Conservation (phyloP, 2,888 invertebrate species). For the Suillia variegata region DNA sequence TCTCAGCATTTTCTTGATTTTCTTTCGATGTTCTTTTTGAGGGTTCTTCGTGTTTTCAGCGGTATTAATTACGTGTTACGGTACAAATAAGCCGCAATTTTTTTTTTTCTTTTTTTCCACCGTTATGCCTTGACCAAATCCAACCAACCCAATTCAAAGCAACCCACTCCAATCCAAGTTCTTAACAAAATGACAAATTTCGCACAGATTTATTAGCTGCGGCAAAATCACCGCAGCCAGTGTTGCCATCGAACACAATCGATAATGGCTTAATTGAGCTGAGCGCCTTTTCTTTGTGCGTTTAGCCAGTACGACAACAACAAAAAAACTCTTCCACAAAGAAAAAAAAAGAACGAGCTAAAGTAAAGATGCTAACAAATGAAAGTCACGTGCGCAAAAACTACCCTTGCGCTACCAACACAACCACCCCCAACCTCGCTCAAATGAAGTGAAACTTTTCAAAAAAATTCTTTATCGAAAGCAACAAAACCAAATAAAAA, state of each 20-base stretch:
- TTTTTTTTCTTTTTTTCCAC: too few relatives aligned
- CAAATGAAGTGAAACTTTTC: neutral
- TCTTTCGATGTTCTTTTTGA: too few relatives aligned
- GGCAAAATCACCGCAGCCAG: neutral
- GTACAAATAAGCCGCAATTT: too few relatives aligned
- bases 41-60: too few relatives aligned
- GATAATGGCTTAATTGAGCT: conserved; percentile 25
- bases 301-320: conserved; percentile 4
- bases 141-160: too few relatives aligned
- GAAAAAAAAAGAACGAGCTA: conserved; percentile 4
- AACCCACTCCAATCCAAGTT: too few relatives aligned
- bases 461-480: neutral
- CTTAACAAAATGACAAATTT: conserved; percentile 12
- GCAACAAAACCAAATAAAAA: neutral
- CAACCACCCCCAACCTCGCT: neutral
- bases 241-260: conserved; percentile 6
- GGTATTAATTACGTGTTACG: conserved; percentile 10
- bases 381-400: conserved; percentile 23
- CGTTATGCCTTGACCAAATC: neutral
- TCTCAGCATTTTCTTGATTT: too few relatives aligned
- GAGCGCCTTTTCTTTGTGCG: neutral
- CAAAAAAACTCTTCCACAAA: neutral
- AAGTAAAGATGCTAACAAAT: conserved; percentile 4
- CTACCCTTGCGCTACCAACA: neutral
- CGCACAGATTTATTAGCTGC: neutral